Evolutionary conservation across 2,888 invertebrate species (phyloP).

Genomic region (Meta bourneti): DNA sequence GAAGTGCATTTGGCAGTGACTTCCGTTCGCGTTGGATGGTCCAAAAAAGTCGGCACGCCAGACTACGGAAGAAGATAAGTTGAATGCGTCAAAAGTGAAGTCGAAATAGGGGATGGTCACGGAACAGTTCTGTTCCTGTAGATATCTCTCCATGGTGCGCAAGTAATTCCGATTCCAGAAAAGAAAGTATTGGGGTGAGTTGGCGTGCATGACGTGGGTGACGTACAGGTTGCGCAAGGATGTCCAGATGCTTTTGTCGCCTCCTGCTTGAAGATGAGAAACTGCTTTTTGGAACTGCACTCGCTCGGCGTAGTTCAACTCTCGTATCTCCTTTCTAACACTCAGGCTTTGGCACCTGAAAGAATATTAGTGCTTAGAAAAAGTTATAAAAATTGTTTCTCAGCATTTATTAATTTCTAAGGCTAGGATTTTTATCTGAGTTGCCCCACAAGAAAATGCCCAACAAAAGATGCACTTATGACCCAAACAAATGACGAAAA

Average conservation of each 20-base stretch:
- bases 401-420: too few species aligned
- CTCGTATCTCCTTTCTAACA: conserved; percentile 80
- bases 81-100: conserved; percentile 80
- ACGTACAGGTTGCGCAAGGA: conserved; percentile 76
- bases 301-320: conserved; percentile 79
- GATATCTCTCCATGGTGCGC: conserved; percentile 79
- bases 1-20: conserved; percentile 79
- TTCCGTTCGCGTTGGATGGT: conserved; percentile 78
- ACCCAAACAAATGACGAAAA: too few species aligned
- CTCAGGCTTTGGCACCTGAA: conserved; percentile 61
- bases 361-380: neutral
- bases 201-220: conserved; percentile 79
- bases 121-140: conserved; percentile 79
- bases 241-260: conserved; percentile 79
- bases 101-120: conserved; percentile 80
- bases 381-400: too few species aligned
- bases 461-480: too few species aligned
- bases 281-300: conserved; percentile 79
- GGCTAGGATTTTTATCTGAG: too few species aligned
- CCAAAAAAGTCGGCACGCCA: conserved; percentile 80
- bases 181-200: conserved; percentile 79
- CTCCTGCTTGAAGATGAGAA: conserved; percentile 78
- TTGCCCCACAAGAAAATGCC: too few species aligned
- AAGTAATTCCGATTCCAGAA: conserved; percentile 80
- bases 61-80: conserved; percentile 79